These are phyloP conservation scores for Diachrysia chrysitis DNA, from an alignment of 2,888 invertebrate genomes.

Conservation along the genomic window DNA sequence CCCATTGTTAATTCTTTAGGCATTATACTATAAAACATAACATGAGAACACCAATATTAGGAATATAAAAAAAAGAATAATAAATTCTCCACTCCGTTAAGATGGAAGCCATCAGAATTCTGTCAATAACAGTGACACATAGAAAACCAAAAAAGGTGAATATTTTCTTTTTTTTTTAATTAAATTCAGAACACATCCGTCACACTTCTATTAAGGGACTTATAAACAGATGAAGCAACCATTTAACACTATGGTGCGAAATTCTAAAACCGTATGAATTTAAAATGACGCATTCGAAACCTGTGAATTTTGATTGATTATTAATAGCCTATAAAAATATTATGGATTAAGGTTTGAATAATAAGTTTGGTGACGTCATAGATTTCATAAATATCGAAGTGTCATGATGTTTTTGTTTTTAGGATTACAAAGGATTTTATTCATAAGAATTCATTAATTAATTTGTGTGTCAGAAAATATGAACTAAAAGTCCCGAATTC, in stretches of 20 bases:
- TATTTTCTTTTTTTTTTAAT: neutral
- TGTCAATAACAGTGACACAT: neutral
- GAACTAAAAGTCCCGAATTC: too few relatives aligned
- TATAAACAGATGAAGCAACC: slow-evolving; percentile 3
- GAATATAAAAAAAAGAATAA: too few relatives aligned
- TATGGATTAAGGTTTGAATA: neutral
- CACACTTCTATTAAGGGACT: neutral
- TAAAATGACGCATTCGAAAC: slow-evolving; percentile 4
- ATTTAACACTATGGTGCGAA: neutral
- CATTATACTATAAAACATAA: too few relatives aligned
- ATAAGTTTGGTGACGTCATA: neutral
- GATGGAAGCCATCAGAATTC: neutral
- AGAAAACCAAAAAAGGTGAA: neutral
- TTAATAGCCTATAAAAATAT: slow-evolving; percentile 3
- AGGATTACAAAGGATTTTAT: too few relatives aligned
- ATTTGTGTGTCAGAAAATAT: too few relatives aligned
- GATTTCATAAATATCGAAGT: neutral
- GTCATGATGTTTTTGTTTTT: too few relatives aligned
- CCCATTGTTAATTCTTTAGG: too few relatives aligned
- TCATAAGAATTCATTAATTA: too few relatives aligned
- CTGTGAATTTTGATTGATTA: slow-evolving; percentile 3
- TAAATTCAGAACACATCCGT: neutral
- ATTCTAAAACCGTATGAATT: slow-evolving; percentile 1
- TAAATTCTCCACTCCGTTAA: too few relatives aligned
- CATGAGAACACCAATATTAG: too few relatives aligned